A percentile compares a stretch with the other conserved stretches of the same genome.
These are phyloP conservation scores for Lates japonicus DNA, from an alignment of 2,797 vertebrate species.

Conservation along the genomic window DNA sequence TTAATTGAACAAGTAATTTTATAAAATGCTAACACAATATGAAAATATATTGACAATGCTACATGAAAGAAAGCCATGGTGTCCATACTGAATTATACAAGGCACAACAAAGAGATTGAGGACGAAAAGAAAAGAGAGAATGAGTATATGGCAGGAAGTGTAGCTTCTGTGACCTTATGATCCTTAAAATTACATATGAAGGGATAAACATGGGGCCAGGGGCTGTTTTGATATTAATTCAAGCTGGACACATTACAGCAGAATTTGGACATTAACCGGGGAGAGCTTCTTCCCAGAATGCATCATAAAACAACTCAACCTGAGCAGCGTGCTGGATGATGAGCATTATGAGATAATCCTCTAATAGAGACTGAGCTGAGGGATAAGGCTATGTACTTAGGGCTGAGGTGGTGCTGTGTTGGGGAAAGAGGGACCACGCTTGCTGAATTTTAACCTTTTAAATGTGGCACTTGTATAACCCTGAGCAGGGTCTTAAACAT, in stretches of 20 bases:
- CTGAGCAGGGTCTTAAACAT: not conserved
- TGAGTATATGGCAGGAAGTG: slow-evolving; percentile 16
- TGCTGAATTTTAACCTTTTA: slow-evolving; percentile 8
- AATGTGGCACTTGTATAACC: slow-evolving; percentile 6
- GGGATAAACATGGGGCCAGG: slow-evolving; percentile 49
- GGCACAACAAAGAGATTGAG: not conserved
- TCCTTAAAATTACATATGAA: slow-evolving; percentile 60
- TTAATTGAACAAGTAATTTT: no score
- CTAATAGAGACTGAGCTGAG: slow-evolving; percentile 47
- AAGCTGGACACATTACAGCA: slow-evolving; percentile 64
- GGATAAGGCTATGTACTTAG: slow-evolving; percentile 30
- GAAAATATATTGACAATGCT: no score
- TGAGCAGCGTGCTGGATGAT: slow-evolving; percentile 44
- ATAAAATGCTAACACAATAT: no score
- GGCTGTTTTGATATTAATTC: slow-evolving; percentile 70
- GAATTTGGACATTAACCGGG: slow-evolving; percentile 58
- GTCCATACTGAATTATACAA: no score
- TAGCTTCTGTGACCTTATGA: slow-evolving; percentile 44
- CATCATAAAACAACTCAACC: slow-evolving; percentile 52
- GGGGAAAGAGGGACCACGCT: not conserved
- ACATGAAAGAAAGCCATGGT: no score
- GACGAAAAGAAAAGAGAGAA: not conserved
- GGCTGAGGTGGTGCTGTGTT: not conserved
- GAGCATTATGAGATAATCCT: slow-evolving; percentile 59
- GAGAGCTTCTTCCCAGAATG: slow-evolving; percentile 51